Percentiles rank a stretch among this genome's conserved stretches.
Conservation (phyloP, 2,113 vertebrate genomes). For the Trachemys scripta region DNA sequence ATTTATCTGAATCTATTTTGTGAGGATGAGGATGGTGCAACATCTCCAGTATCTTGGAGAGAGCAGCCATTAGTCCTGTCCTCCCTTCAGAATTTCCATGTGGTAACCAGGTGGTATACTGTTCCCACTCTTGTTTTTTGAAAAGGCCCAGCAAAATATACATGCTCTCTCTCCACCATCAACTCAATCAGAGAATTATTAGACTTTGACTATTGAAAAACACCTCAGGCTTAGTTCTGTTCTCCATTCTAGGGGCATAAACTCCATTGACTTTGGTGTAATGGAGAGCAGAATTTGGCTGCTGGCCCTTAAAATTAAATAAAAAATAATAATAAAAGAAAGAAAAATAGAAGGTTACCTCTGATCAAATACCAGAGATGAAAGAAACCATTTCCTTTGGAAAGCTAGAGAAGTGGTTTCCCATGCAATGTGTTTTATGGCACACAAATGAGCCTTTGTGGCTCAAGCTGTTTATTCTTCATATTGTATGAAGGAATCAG, state of each 20-base stretch:
- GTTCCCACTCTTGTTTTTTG: neutral
- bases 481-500: neutral
- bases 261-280: neutral
- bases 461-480: constrained; percentile 55
- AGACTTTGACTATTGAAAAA: neutral
- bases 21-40: accelerated
- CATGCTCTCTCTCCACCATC: neutral
- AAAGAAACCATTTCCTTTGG: constrained; percentile 55
- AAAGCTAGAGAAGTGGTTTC: constrained; percentile 51
- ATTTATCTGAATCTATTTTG: neutral
- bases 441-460: constrained; percentile 62
- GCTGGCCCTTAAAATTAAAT: constrained; percentile 1
- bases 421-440: neutral
- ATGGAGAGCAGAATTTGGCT: constrained; percentile 37
- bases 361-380: constrained; percentile 33
- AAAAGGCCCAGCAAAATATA: no score
- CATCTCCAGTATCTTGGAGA: neutral
- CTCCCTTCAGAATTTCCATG: neutral
- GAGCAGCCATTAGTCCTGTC: accelerated
- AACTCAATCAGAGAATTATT: neutral
- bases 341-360: neutral
- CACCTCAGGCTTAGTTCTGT: accelerated
- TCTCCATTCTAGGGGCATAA: neutral
- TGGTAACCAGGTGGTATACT: accelerated
- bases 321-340: constrained; percentile 12